Percentiles rank a stretch among this genome's conserved stretches.
These are phyloP conservation scores for Amyelois transitella DNA, from an alignment of 1,140 invertebrate species.

Conservation along the genomic window DNA sequence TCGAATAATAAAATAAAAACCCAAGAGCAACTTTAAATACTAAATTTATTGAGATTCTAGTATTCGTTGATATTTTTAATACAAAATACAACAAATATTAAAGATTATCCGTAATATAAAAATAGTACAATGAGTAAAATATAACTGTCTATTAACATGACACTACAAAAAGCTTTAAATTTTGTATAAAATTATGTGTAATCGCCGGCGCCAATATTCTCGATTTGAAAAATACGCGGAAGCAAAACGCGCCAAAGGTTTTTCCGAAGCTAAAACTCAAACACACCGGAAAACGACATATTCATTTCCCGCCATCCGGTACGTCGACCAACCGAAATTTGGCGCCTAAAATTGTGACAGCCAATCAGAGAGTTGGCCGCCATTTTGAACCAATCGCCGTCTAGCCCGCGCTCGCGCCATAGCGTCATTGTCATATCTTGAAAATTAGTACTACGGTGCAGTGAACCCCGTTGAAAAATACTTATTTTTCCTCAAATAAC, in stretches of 20 bases:
- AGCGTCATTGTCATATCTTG: slow-evolving; percentile 70
- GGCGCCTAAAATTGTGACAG: slow-evolving; percentile 58
- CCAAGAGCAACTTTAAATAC: too few relatives aligned
- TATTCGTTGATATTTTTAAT: too few relatives aligned
- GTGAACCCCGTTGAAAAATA: slow-evolving; percentile 70
- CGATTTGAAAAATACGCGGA: slow-evolving; percentile 26
- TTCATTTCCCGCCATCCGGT: slow-evolving; percentile 70
- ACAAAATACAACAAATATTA: too few relatives aligned
- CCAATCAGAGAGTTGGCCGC: slow-evolving; percentile 61
- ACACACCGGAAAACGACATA: slow-evolving; percentile 60
- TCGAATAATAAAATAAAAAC: too few relatives aligned
- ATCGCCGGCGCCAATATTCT: neutral
- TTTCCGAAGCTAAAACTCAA: slow-evolving; percentile 60
- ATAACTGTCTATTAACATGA: too few relatives aligned
- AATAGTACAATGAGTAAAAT: too few relatives aligned
- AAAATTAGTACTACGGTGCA: slow-evolving; percentile 71
- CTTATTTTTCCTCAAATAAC: slow-evolving; percentile 57
- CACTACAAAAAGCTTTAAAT: too few relatives aligned
- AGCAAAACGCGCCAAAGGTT: slow-evolving; percentile 56
- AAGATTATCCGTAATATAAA: too few relatives aligned
- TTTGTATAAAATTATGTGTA: too few relatives aligned
- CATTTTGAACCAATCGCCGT: slow-evolving; percentile 63
- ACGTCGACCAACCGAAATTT: slow-evolving; percentile 71
- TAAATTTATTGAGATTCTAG: too few relatives aligned
- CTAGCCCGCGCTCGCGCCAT: slow-evolving; percentile 67